Evolutionary conservation across 2,888 invertebrate species (phyloP).

Genomic region (Oxyscelio sp.): DNA sequence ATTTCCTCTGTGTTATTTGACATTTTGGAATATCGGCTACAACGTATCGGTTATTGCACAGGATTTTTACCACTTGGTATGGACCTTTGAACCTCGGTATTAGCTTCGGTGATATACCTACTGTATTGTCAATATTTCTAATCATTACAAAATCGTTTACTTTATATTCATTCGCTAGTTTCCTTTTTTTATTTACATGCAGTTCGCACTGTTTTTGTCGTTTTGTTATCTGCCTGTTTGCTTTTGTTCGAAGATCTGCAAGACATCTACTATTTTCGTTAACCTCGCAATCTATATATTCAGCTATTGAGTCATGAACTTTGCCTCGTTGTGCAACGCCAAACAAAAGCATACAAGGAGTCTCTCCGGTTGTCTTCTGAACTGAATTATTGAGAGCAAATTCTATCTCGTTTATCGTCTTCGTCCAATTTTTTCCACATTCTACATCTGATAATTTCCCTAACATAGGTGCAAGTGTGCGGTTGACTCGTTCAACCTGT

Average conservation of each 20-base stretch:
- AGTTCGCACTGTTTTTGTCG: not conserved
- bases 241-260: not conserved
- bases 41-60: slow-evolving; percentile 74
- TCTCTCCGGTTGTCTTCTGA: not conserved
- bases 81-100: slow-evolving; percentile 75
- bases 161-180: slow-evolving; percentile 24
- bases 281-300: not conserved
- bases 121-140: slow-evolving; percentile 33
- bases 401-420: not conserved
- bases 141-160: slow-evolving; percentile 64
- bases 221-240: slow-evolving; percentile 9
- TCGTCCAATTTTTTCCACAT: not conserved
- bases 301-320: slow-evolving; percentile 1
- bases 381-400: slow-evolving; percentile 4
- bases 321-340: slow-evolving; percentile 13
- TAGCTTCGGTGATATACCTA: slow-evolving; percentile 70
- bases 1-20: slow-evolving; percentile 65
- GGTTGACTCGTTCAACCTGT: slow-evolving; percentile 1
- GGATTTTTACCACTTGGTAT: slow-evolving; percentile 64
- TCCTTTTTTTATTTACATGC: slow-evolving; percentile 8
- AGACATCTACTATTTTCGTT: not conserved
- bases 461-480: not conserved
- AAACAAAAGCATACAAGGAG: slow-evolving; percentile 1
- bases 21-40: slow-evolving; percentile 67
- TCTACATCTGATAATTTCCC: not conserved